These are phyloP conservation scores for Epinephelus moara DNA, from an alignment of 2,113 vertebrate species.

Conservation along the genomic window DNA sequence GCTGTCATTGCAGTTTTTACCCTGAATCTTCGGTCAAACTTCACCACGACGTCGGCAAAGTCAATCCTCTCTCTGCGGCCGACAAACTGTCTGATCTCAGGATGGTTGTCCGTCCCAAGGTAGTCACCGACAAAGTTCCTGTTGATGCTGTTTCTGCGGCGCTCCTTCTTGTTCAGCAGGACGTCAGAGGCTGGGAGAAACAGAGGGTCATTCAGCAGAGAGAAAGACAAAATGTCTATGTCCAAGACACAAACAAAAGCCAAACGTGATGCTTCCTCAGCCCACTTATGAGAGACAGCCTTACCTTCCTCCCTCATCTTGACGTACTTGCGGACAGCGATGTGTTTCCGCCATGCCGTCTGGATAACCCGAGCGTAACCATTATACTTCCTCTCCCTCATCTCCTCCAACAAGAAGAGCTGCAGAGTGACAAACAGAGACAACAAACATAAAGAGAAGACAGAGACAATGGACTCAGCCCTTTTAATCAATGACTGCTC, in stretches of 20 bases:
- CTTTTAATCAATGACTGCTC: too few relatives aligned
- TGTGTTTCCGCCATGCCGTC: conserved; percentile 89
- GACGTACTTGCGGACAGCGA: conserved; percentile 88
- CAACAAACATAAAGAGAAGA: not conserved
- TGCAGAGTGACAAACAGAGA: conserved; percentile 31
- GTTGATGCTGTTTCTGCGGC: conserved; percentile 88
- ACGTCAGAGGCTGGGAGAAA: conserved; percentile 84
- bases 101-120: conserved; percentile 85
- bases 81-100: conserved; percentile 87
- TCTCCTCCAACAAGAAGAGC: conserved; percentile 87
- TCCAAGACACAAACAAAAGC: not conserved
- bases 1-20: conserved; percentile 59
- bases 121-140: conserved; percentile 90
- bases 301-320: conserved; percentile 89
- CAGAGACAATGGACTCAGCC: not conserved
- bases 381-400: conserved; percentile 85
- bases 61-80: conserved; percentile 88
- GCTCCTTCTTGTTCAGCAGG: conserved; percentile 89
- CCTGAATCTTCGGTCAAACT: conserved; percentile 89
- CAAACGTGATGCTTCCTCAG: not conserved
- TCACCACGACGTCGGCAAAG: conserved; percentile 86
- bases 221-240: too few relatives aligned
- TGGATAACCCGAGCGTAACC: conserved; percentile 88
- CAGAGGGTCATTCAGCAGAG: not conserved
- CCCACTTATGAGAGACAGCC: not conserved